Evolutionary conservation across 2,797 vertebrate genomes (phyloP).

Genomic region (Urosaurus nigricauda): DNA sequence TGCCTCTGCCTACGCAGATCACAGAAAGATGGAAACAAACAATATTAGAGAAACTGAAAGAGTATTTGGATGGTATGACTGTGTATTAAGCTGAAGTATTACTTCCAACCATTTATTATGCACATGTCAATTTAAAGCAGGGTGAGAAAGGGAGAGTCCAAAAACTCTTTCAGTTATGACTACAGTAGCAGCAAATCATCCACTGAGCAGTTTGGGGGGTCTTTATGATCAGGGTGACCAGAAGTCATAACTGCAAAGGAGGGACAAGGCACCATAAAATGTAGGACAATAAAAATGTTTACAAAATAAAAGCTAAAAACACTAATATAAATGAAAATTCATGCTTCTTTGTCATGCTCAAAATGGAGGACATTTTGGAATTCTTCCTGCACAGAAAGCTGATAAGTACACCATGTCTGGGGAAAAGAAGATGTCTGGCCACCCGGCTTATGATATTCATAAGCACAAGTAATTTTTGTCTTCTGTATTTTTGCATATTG

Average conservation of each 20-base stretch:
- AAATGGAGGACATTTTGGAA: too few species aligned
- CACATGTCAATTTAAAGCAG: conserved; percentile 16
- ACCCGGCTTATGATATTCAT: neutral
- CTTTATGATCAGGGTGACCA: too few species aligned
- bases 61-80: conserved; percentile 45
- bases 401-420: too few species aligned
- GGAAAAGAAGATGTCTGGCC: too few species aligned
- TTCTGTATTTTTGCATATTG: neutral
- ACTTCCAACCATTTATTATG: conserved; percentile 27
- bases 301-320: too few species aligned
- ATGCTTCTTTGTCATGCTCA: too few species aligned
- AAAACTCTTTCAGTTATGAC: neutral
- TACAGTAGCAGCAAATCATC: neutral
- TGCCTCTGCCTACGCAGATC: conserved; percentile 61
- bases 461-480: neutral
- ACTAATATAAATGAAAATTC: too few species aligned
- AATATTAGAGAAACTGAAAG: conserved; percentile 60
- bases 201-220: neutral
- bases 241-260: too few species aligned
- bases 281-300: too few species aligned
- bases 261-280: too few species aligned
- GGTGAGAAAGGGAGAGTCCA: neutral
- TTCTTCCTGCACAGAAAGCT: too few species aligned
- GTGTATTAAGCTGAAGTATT: neutral
- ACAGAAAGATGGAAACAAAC: conserved; percentile 56